Base-by-base conservation (phyloP, 2,797 vertebrate genomes). In the Sebastes itinus region DNA sequence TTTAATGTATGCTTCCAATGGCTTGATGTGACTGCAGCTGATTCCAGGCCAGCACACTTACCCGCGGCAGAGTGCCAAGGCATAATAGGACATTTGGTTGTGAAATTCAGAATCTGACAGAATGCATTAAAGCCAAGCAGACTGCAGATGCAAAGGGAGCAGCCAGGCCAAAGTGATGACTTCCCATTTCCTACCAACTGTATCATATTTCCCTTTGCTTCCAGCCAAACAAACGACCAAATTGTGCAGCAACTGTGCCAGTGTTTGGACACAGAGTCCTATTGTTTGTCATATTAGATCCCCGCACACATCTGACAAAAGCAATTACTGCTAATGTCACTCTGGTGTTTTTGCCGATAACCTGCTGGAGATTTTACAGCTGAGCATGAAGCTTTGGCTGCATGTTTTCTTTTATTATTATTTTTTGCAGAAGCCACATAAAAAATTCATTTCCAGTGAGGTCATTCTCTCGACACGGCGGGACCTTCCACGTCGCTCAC, bases 81-180 rank as follows among this genome's bases (percentile, higher is more conserved):
- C 92, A 85, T 95, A 95, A 95, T 94, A 91, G 94, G 91, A 94
- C 91, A 92, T 94, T 93, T 89, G 92, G 89, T 94, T 92, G 90
- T 92, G 91, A 93, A 93, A 95, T 94, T 94, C 89, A 54, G 83
- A 94, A 94, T 94, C 92, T 95, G 94, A 95, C 94, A 95, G 92
- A 92, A 94, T 89, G 89, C 92, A 94, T 95, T 95, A 95, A 94
- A 92, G 89, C 88, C 83, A 64, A 90, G 87, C 87, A 92, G 87
- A 87, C 88, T 91, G 91, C 92, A 91, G 89, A 93, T 90, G 89
- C 80, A 49, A 90, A 82, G 84, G 74, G 87, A 90, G 81, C 81
- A 81, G 90, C 78, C 78, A 25, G 87, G 88, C 85, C 90, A 86
- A 91, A 93, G 87, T 86, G 84, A 93, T 89, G 92, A 88, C 90